A percentile compares a stretch with the other conserved stretches of the same genome.
Evolutionary conservation across 2,113 vertebrate genomes (phyloP).

Genomic region (Bos javanicus): DNA sequence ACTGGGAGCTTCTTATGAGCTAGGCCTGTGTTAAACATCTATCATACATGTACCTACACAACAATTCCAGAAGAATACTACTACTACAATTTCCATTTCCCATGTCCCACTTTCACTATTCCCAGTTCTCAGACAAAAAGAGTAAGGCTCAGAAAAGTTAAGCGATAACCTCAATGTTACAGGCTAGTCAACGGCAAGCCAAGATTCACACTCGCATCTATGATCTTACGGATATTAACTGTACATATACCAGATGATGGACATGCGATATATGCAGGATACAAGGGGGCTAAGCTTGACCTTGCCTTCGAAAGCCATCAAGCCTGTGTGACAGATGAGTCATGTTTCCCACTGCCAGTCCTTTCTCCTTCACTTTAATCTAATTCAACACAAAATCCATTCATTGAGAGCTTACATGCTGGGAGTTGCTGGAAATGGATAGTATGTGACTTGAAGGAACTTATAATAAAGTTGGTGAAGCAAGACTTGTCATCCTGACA

Average conservation of each 20-base stretch:
- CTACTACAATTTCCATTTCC: not conserved
- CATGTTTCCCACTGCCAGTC: not conserved
- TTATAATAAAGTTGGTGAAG: not conserved
- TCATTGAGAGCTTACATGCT: rapidly evolving
- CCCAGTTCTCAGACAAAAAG: not conserved
- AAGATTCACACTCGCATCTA: not conserved
- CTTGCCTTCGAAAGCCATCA: not conserved
- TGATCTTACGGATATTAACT: rapidly evolving
- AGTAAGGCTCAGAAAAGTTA: not conserved
- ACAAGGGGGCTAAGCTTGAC: not conserved
- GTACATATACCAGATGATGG: rapidly evolving
- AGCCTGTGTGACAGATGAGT: not conserved
- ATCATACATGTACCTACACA: rapidly evolving
- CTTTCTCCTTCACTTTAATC: not conserved
- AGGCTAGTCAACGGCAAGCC: not conserved
- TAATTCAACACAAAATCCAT: not conserved
- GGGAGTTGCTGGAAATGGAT: not conserved
- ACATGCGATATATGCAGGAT: rapidly evolving
- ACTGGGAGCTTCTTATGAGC: not conserved
- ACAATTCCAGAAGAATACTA: not conserved
- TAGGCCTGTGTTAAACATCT: not conserved
- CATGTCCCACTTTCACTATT: not conserved
- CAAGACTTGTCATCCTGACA: not conserved
- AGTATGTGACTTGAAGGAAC: rapidly evolving
- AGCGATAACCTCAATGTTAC: not conserved